A percentile compares a stretch with the other conserved stretches of the same genome.
Evolutionary conservation across 2,113 vertebrate species (phyloP).

Genomic region (Catharus bicknelli): DNA sequence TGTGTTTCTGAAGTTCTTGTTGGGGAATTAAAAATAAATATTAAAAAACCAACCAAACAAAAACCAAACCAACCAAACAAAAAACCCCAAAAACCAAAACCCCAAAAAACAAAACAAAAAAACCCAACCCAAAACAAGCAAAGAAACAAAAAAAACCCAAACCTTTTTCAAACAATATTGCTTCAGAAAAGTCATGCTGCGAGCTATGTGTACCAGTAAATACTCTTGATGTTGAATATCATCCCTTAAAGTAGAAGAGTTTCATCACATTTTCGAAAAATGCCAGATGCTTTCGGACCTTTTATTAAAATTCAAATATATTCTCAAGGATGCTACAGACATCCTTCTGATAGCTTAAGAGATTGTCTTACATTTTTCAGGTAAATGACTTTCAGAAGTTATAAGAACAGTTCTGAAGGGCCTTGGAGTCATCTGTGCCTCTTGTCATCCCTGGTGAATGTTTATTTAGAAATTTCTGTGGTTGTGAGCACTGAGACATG

Average conservation of each 20-base stretch:
- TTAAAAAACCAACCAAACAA: too few relatives aligned
- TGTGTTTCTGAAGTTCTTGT: background rate
- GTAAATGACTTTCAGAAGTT: background rate
- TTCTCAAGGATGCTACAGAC: background rate
- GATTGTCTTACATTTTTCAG: background rate
- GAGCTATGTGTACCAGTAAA: background rate
- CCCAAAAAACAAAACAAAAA: background rate
- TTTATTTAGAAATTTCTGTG: background rate
- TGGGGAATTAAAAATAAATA: background rate
- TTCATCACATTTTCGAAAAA: background rate
- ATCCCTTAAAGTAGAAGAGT: background rate
- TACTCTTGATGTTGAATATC: background rate
- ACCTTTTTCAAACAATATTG: background rate
- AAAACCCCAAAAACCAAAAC: background rate
- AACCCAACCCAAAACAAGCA: too few relatives aligned
- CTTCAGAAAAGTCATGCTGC: background rate
- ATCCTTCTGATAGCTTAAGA: background rate
- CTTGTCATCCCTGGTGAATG: background rate
- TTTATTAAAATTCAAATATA: background rate
- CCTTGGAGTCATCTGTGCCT: background rate
- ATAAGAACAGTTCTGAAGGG: background rate
- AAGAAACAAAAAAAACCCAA: background rate
- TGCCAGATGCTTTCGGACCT: background rate
- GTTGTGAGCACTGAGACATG: background rate
- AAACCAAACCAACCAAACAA: background rate